Conservation (phyloP, 2,888 invertebrate genomes). For the Mesopsocus fuscifrons region DNA sequence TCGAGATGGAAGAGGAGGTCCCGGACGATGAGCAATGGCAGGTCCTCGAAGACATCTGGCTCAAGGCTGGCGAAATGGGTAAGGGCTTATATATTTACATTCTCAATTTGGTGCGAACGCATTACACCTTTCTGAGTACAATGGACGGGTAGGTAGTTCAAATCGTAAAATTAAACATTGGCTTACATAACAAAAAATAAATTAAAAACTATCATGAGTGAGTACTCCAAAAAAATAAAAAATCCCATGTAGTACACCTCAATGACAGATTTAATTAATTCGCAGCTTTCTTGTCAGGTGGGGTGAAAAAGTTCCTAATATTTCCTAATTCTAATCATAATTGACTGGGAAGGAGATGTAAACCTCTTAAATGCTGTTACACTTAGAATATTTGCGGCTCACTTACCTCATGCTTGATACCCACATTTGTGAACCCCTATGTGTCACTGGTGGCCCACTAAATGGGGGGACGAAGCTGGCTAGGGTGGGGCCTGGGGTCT, state of each 20-base stretch:
- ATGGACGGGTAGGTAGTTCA: not conserved
- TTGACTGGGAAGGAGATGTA: too few species aligned
- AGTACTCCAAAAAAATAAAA: not conserved
- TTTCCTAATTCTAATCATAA: slow-evolving; percentile 2
- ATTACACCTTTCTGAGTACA: slow-evolving; percentile 12
- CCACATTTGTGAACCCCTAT: too few species aligned
- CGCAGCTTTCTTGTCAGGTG: not conserved
- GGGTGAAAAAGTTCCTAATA: not conserved
- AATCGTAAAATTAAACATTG: not conserved
- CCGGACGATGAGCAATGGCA: slow-evolving; percentile 55
- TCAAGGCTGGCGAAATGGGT: slow-evolving; percentile 63
- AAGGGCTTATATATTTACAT: slow-evolving; percentile 17
- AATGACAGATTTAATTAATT: not conserved
- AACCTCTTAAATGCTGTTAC: too few species aligned
- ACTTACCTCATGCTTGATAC: too few species aligned
- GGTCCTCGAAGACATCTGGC: slow-evolving; percentile 57
- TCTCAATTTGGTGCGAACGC: slow-evolving; percentile 11
- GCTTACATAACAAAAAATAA: not conserved
- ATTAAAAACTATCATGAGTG: not conserved
- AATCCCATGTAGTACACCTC: not conserved
- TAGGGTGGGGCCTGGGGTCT: not conserved
- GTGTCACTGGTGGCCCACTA: too few species aligned
- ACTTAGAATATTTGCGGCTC: too few species aligned
- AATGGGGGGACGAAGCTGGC: not conserved
- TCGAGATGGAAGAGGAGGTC: slow-evolving; percentile 31